Conservation (phyloP, 2,113 vertebrate species). For the Eptatretus burgeri region DNA sequence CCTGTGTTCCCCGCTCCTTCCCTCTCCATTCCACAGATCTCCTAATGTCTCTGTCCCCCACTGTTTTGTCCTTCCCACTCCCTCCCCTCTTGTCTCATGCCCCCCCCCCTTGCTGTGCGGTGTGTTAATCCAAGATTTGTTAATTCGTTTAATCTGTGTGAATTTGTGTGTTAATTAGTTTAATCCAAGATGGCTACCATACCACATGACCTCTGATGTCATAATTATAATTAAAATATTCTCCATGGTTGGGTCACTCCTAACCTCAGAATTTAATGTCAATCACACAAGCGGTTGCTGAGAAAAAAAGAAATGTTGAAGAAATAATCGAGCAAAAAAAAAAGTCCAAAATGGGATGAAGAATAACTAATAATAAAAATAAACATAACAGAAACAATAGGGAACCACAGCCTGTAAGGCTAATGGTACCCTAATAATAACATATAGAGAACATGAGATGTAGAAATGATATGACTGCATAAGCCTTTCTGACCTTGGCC, state of each 20-base stretch:
- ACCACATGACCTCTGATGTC: constrained; percentile 50
- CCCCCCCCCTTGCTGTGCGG: not conserved
- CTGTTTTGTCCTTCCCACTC: too few relatives aligned
- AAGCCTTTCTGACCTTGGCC: constrained; percentile 22
- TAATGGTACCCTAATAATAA: too few relatives aligned
- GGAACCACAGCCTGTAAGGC: not conserved
- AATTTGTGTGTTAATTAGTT: not conserved
- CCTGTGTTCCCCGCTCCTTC: too few relatives aligned
- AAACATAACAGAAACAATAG: not conserved
- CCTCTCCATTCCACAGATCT: too few relatives aligned
- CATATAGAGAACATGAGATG: not conserved
- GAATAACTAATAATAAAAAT: not conserved
- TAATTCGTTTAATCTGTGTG: not conserved
- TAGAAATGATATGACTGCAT: not conserved
- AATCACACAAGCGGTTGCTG: constrained; percentile 58
- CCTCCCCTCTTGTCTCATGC: too few relatives aligned
- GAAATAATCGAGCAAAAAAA: constrained; percentile 31
- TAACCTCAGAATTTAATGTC: constrained; percentile 32
- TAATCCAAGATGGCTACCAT: not conserved
- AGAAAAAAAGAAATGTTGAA: constrained; percentile 49
- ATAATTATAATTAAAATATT: constrained; percentile 38
- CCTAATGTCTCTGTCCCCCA: too few relatives aligned
- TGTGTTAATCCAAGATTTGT: not conserved
- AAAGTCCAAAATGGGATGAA: not conserved
- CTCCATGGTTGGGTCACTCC: constrained; percentile 43